A percentile compares a stretch with the other conserved stretches of the same genome.
phyloP scores from a whole-genome alignment of 2,113 vertebrate species.

The Pomatostomus ruficeps region DNA sequence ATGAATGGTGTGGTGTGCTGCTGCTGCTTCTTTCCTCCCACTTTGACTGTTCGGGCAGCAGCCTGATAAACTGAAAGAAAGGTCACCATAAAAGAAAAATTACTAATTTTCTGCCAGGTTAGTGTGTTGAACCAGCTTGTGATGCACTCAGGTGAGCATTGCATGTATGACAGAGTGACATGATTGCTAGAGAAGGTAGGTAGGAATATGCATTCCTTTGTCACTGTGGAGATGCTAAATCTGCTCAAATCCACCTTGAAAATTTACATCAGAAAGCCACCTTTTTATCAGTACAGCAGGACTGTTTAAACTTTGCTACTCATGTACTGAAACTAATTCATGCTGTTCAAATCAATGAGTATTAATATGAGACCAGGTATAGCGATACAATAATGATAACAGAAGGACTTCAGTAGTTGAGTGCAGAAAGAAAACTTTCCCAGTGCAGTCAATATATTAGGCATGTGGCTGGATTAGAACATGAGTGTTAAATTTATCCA shows the following conservation, averaged over 20 bases:
- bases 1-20: background rate
- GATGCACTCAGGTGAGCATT: background rate
- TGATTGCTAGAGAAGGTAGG: background rate
- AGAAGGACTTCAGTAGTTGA: background rate
- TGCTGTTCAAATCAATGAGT: background rate
- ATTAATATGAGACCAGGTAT: background rate
- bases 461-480: background rate
- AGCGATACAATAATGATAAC: background rate
- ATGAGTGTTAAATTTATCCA: background rate
- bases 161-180: background rate
- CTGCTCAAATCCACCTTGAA: background rate
- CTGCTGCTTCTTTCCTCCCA: background rate
- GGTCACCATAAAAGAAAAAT: background rate
- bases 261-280: background rate
- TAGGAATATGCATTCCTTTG: background rate
- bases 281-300: background rate
- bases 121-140: background rate
- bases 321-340: background rate
- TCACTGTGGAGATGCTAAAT: background rate
- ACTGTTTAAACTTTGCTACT: background rate
- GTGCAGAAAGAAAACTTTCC: background rate
- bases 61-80: background rate
- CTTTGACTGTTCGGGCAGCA: background rate
- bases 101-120: background rate
- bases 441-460: background rate